Evolutionary conservation across 2,888 invertebrate species (phyloP), one percentile per base, ranked within the genome.

Genomic region (Palloptera scutellata): DNA sequence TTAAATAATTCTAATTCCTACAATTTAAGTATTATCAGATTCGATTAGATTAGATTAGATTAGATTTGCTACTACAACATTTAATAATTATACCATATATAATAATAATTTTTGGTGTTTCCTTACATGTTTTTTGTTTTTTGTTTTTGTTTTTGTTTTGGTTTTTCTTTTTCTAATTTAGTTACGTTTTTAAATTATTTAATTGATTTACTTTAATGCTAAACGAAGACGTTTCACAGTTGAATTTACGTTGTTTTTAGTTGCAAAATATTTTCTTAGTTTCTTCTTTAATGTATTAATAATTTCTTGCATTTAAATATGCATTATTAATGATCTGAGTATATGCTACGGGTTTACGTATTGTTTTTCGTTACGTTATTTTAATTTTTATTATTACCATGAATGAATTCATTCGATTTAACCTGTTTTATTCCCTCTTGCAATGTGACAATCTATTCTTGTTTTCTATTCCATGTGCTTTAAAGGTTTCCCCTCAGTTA

Each of bases 191-290:
- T 4, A 30, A 30, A 30, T 30, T 30, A 30, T 30, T 30, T 6
- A 30, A 30, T 30, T 30, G 6, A 30, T 30, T 30, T 51, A n/a
- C 19, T 45, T 19, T 43, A 63, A 17, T 15, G 19, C 19, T 42
- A 51, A 20, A 13, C 9, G 10, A 10, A 62, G 42, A 64, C 30
- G 41, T 51, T 48, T 63, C 43, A 55, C 60, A 60, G 60, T 60
- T 60, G 60, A 61, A 61, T 58, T 64, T 64, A 55, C 57, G 64
- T 48, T 51, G 58, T 58, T 63, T 58, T 63, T 59, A 41, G 30
- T 30, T 41, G 20, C 15, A 19, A 54, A 54, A 12, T 19, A 54
- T 13, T 42, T 15, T 62, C 67, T 61, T 69, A 67, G 55, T 63
- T 13, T 63, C 51, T 62, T 53, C 20, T 51, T 45, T 42, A 59